These are phyloP conservation scores for Branchinecta lindahli DNA, from an alignment of 1,140 invertebrate genomes.

Conservation along the genomic window DNA sequence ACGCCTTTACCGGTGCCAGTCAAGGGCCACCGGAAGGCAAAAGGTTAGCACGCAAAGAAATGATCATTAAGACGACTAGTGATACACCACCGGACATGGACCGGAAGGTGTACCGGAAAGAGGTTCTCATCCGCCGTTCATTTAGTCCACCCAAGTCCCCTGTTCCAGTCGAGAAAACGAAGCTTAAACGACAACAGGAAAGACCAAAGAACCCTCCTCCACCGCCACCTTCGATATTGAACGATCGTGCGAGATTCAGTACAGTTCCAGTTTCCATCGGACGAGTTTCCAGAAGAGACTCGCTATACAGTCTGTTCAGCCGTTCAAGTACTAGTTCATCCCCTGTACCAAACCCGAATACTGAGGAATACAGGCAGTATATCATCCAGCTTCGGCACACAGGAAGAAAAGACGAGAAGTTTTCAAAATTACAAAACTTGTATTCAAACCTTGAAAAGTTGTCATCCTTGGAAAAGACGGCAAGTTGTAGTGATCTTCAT, in stretches of 20 bases:
- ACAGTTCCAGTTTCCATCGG: slow-evolving; percentile 17
- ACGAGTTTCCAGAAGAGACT: slow-evolving; percentile 18
- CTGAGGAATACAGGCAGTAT: slow-evolving; percentile 35
- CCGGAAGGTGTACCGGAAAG: too few species aligned
- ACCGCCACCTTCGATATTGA: too few species aligned
- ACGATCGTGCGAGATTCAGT: neutral
- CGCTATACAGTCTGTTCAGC: slow-evolving; percentile 16
- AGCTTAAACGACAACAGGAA: too few species aligned
- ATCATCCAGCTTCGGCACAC: slow-evolving; percentile 53
- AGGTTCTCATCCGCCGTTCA: too few species aligned
- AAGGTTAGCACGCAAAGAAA: too few species aligned
- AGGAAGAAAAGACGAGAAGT: slow-evolving; percentile 55
- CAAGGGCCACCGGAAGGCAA: too few species aligned
- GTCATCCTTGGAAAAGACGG: slow-evolving; percentile 60
- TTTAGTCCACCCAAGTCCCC: too few species aligned
- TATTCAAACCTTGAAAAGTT: slow-evolving; percentile 72
- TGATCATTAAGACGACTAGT: too few species aligned
- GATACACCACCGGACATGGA: too few species aligned
- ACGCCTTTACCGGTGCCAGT: too few species aligned
- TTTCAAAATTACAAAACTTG: slow-evolving; percentile 68
- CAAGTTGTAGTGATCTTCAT: slow-evolving; percentile 48
- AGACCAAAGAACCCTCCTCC: too few species aligned
- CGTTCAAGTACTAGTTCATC: slow-evolving; percentile 20
- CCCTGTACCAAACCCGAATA: slow-evolving; percentile 21
- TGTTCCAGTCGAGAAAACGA: too few species aligned